Conservation (phyloP, 1,140 invertebrate species). For the Aethina tumida region DNA sequence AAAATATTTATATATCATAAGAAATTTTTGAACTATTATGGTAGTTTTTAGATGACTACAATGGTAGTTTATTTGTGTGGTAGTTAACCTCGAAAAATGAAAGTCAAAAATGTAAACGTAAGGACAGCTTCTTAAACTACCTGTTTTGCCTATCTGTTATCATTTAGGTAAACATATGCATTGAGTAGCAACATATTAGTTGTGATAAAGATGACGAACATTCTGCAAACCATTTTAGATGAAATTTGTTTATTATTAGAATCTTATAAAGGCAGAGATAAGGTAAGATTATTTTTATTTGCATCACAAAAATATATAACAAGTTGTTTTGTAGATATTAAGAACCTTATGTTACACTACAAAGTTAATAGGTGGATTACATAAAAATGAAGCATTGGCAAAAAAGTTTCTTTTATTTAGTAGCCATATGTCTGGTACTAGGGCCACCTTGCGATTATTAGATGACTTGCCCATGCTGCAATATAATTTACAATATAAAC, state of each 20-base stretch:
- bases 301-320: constrained; percentile 3
- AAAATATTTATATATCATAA: too few species aligned
- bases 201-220: too few species aligned
- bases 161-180: too few species aligned
- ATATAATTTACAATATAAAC: constrained; percentile 50
- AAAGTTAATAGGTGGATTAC: constrained; percentile 47
- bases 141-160: too few species aligned
- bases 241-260: constrained; percentile 43
- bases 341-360: constrained; percentile 55
- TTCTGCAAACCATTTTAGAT: constrained; percentile 19
- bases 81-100: too few species aligned
- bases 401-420: constrained; percentile 49
- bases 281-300: constrained; percentile 32
- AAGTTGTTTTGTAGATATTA: constrained; percentile 40
- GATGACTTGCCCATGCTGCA: constrained; percentile 65
- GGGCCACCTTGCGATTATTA: constrained; percentile 59
- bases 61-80: too few species aligned
- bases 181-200: too few species aligned
- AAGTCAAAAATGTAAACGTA: too few species aligned
- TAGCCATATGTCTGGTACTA: constrained; percentile 53
- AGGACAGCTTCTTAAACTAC: too few species aligned
- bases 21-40: too few species aligned
- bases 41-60: too few species aligned
- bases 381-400: constrained; percentile 41
- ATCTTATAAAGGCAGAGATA: constrained; percentile 45